A percentile compares a stretch with the other conserved stretches of the same genome.
phyloP scores from a whole-genome alignment of 2,797 vertebrate species.

The Cryptoblepharus egeriae region DNA sequence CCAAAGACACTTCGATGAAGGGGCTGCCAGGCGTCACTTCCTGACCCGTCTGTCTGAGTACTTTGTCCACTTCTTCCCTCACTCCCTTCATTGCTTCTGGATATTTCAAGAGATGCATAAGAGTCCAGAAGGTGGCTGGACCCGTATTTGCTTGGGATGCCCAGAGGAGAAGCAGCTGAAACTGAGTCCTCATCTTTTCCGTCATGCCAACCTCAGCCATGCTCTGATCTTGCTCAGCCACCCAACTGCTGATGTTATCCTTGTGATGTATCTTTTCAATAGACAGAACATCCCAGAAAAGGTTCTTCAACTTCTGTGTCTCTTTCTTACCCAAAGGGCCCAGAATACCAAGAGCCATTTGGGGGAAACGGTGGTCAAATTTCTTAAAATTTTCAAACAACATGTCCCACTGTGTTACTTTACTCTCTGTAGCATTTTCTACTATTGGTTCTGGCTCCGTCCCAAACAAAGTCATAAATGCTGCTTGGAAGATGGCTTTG shows the following conservation, averaged over 20 bases:
- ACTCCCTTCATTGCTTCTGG: conserved; percentile 87
- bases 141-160: conserved; percentile 92
- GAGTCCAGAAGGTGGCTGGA: conserved; percentile 88
- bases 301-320: conserved; percentile 73
- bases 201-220: conserved; percentile 72
- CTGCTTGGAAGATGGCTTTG: conserved; percentile 86
- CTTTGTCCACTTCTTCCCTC: conserved; percentile 77
- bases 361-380: conserved; percentile 88
- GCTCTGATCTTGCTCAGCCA: conserved; percentile 74
- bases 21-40: conserved; percentile 65
- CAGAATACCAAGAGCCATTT: conserved; percentile 81
- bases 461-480: conserved; percentile 87
- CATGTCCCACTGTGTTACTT: conserved; percentile 77
- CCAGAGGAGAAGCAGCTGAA: conserved; percentile 90
- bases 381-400: conserved; percentile 85
- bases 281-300: conserved; percentile 83
- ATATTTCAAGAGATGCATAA: conserved; percentile 87
- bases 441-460: conserved; percentile 61
- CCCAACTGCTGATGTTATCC: conserved; percentile 86
- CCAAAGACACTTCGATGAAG: conserved; percentile 73
- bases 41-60: conserved; percentile 77
- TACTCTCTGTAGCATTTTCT: conserved; percentile 75
- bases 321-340: conserved; percentile 78
- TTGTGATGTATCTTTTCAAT: conserved; percentile 72
- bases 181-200: conserved; percentile 79